Percentiles rank a stretch among this genome's conserved stretches.
phyloP scores from a whole-genome alignment of 92 coral and sea anemone species.

The Umimayanthus chanpuru region DNA sequence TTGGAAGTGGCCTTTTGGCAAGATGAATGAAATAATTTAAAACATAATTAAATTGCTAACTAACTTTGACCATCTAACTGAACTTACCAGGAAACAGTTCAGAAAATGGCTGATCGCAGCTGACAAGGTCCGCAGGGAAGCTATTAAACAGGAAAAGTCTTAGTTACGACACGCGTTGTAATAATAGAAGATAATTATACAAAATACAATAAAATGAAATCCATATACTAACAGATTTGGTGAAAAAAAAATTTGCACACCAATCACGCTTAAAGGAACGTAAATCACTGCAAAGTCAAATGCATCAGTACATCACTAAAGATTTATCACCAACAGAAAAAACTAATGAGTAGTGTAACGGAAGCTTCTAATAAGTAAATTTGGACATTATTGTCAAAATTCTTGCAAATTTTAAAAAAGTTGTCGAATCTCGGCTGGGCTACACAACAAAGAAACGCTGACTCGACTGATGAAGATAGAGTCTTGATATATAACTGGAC shows the following conservation, averaged over 20 bases:
- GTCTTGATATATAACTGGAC: neutral
- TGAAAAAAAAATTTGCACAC: neutral
- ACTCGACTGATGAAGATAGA: neutral
- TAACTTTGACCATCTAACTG: no score
- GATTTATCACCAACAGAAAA: neutral
- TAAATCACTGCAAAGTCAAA: neutral
- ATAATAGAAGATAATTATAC: no score
- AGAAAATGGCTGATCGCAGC: slow-evolving; percentile 93
- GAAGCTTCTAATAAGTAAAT: no score
- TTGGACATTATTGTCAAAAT: neutral
- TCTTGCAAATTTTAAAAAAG: no score
- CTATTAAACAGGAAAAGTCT: slow-evolving; percentile 41
- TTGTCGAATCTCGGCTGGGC: no score
- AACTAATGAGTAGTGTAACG: neutral
- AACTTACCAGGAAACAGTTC: slow-evolving; percentile 92
- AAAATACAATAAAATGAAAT: neutral
- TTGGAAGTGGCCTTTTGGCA: no score
- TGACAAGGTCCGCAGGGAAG: slow-evolving; percentile 82
- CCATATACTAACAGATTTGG: neutral
- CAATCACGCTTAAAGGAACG: neutral
- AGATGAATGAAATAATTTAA: no score
- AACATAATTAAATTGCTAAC: no score
- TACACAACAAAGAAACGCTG: no score
- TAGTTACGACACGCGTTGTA: neutral
- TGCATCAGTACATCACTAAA: neutral